A percentile compares a stretch with the other conserved stretches of the same genome.
Evolutionary conservation across 2,113 vertebrate genomes (phyloP).

Genomic region (Solenodon paradoxus): DNA sequence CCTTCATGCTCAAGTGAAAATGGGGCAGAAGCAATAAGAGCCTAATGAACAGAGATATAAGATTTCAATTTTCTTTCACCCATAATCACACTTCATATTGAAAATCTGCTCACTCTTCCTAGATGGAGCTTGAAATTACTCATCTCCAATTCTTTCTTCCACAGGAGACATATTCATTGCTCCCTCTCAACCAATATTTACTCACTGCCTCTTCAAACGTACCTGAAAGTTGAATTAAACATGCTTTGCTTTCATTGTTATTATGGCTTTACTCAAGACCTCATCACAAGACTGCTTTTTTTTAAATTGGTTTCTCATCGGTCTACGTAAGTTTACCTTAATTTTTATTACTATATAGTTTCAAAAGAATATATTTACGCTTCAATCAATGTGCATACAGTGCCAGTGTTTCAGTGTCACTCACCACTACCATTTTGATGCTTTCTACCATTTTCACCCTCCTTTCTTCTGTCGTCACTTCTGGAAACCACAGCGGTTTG

Average conservation of each 20-base stretch:
- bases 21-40: not conserved
- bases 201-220: not conserved
- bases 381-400: too few species aligned
- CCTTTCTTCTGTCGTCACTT: too few species aligned
- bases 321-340: too few species aligned
- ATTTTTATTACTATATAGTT: too few species aligned
- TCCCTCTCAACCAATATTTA: not conserved
- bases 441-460: too few species aligned
- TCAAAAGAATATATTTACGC: too few species aligned
- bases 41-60: not conserved
- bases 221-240: not conserved
- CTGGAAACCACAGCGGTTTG: too few species aligned
- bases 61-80: not conserved
- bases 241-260: not conserved
- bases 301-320: too few species aligned
- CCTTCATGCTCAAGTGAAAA: not conserved
- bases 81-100: not conserved
- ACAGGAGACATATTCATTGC: not conserved
- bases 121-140: not conserved
- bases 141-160: not conserved
- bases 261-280: too few species aligned
- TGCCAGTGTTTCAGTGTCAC: too few species aligned
- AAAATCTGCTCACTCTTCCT: not conserved
- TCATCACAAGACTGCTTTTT: too few species aligned
- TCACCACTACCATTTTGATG: too few species aligned